These are phyloP conservation scores for Fukomys damarensis DNA, from an alignment of 2,113 vertebrate species.

Conservation along the genomic window DNA sequence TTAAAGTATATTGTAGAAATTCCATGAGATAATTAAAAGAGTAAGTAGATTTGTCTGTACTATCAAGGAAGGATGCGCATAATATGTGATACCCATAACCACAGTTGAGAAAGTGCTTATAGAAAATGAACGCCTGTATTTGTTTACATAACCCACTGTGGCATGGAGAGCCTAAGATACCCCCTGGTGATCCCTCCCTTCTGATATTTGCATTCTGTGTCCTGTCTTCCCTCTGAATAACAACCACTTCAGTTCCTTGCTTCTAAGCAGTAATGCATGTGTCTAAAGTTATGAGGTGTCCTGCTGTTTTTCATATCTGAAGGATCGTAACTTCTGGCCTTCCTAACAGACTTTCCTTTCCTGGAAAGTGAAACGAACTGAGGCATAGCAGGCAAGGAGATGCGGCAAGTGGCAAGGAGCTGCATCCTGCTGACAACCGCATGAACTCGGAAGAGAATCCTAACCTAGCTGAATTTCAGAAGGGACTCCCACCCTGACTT, in stretches of 20 bases:
- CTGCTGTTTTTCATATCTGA: background rate
- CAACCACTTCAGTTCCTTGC: background rate
- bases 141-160: background rate
- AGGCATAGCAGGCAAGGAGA: background rate
- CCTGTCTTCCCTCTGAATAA: background rate
- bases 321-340: background rate
- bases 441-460: background rate
- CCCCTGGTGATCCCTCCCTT: background rate
- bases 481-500: background rate
- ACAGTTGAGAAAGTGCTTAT: background rate
- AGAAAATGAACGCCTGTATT: background rate
- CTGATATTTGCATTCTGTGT: background rate
- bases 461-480: background rate
- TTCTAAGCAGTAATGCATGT: background rate
- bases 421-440: background rate
- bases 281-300: background rate
- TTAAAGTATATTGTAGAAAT: background rate
- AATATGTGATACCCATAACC: background rate
- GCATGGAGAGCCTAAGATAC: background rate
- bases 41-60: background rate
- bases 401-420: background rate
- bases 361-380: background rate
- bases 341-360: background rate
- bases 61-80: background rate
- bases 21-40: background rate